Evolutionary conservation across 2,888 invertebrate species (phyloP).

Genomic region (Nomada flava): DNA sequence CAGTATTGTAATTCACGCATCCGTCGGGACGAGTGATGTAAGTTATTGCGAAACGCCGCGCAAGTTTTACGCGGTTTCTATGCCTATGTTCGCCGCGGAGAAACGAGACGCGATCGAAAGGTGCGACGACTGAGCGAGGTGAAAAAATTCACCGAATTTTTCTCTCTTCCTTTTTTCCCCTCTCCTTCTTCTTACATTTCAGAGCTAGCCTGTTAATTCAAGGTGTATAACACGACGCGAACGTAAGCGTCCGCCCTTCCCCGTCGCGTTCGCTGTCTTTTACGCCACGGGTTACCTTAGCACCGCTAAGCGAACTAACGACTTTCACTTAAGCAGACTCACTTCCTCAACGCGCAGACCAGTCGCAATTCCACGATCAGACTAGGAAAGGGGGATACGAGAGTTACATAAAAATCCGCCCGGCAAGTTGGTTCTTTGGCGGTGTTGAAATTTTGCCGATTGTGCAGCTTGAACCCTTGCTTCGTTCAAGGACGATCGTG

Average conservation of each 20-base stretch:
- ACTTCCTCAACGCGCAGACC: slow-evolving; percentile 77
- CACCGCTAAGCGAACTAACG: slow-evolving; percentile 64
- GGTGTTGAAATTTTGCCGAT: slow-evolving; percentile 9
- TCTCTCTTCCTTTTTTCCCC: not conserved
- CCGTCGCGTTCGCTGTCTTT: not conserved
- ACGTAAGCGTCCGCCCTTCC: slow-evolving; percentile 21
- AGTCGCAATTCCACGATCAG: slow-evolving; percentile 68
- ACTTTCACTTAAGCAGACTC: slow-evolving; percentile 78
- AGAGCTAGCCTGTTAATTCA: not conserved
- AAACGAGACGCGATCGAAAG: slow-evolving; percentile 23
- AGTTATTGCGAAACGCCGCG: slow-evolving; percentile 43
- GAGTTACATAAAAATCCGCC: slow-evolving; percentile 39
- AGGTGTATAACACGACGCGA: slow-evolving; percentile 17
- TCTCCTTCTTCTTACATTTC: not conserved
- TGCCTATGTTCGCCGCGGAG: not conserved
- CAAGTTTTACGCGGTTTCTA: not conserved
- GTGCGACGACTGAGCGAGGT: slow-evolving; percentile 2
- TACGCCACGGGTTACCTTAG: slow-evolving; percentile 46
- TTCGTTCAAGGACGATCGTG: slow-evolving; percentile 41
- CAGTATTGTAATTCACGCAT: slow-evolving; percentile 46
- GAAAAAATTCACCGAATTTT: slow-evolving; percentile 39
- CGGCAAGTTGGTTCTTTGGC: not conserved
- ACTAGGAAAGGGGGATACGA: slow-evolving; percentile 50
- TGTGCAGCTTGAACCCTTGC: slow-evolving; percentile 8
- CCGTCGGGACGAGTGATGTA: slow-evolving; percentile 39